Conservation (phyloP, 2,797 vertebrate genomes). For the Ibycter americanus region DNA sequence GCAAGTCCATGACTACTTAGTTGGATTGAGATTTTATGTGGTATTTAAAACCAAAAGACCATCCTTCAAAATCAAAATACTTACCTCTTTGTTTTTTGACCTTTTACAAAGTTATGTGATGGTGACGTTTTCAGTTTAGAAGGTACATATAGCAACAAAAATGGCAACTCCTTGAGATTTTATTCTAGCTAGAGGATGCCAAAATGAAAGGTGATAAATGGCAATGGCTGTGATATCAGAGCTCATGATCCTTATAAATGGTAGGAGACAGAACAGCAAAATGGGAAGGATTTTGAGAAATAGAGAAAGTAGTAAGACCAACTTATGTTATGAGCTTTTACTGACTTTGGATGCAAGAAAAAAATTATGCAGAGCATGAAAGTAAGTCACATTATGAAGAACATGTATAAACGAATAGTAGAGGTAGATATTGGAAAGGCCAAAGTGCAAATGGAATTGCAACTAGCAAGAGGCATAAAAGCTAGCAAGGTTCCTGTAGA, state of each 20-base stretch:
- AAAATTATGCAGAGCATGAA: not conserved
- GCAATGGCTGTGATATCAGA: not conserved
- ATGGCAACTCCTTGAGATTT: not conserved
- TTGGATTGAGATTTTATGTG: not conserved
- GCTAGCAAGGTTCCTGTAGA: not conserved
- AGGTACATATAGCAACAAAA: not conserved
- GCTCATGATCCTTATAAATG: not conserved
- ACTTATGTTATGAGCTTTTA: not conserved
- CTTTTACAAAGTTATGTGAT: not conserved
- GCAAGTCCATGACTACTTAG: not conserved
- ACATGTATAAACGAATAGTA: not conserved
- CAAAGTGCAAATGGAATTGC: not conserved
- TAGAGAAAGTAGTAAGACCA: not conserved
- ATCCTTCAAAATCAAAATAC: not conserved
- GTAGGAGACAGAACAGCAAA: not conserved
- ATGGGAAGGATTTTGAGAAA: not conserved
- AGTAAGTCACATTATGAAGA: not conserved
- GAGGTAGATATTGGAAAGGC: not conserved
- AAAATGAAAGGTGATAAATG: not conserved
- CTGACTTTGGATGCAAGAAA: not conserved
- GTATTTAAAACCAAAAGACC: not conserved
- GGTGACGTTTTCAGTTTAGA: slow-evolving; percentile 15
- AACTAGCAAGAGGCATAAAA: not conserved
- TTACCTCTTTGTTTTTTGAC: not conserved
- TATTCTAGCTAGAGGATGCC: not conserved